A percentile compares a stretch with the other conserved stretches of the same genome.
phyloP scores from a whole-genome alignment of 2,888 invertebrate genomes.

The Elegia similella region DNA sequence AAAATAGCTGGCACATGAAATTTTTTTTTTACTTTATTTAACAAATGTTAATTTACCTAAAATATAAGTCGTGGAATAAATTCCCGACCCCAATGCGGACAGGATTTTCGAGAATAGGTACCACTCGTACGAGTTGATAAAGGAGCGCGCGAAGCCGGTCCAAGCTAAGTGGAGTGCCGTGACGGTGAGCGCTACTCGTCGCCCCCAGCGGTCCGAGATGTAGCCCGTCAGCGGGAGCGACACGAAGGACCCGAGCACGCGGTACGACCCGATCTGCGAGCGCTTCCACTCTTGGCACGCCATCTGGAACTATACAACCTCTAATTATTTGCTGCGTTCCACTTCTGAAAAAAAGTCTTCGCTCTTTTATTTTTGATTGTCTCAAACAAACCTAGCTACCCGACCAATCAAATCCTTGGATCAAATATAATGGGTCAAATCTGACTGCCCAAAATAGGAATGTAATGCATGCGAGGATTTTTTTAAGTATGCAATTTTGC shows the following conservation, averaged over 20 bases:
- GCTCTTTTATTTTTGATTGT: no score
- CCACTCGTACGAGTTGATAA: constrained; percentile 85
- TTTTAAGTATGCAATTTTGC: no score
- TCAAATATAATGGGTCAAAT: no score
- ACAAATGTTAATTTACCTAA: constrained; percentile 72
- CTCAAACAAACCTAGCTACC: no score
- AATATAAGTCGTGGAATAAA: constrained; percentile 88
- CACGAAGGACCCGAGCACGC: constrained; percentile 86
- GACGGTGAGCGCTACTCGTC: constrained; percentile 82
- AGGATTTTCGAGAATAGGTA: constrained; percentile 87
- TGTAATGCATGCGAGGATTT: no score
- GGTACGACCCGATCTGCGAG: constrained; percentile 87
- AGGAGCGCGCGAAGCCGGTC: constrained; percentile 85
- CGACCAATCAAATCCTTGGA: no score
- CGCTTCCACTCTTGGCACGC: constrained; percentile 87
- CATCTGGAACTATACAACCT: constrained; percentile 40
- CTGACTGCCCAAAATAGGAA: constrained; percentile 46
- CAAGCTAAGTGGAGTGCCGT: constrained; percentile 84
- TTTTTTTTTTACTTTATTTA: no score
- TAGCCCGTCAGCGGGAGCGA: constrained; percentile 87
- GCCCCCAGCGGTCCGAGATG: constrained; percentile 88
- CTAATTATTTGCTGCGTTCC: no score
- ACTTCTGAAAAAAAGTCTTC: no score
- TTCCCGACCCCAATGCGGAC: constrained; percentile 85
- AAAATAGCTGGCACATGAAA: no score